Conservation (phyloP, 2,113 vertebrate species). For the Chionodraco myersi region DNA sequence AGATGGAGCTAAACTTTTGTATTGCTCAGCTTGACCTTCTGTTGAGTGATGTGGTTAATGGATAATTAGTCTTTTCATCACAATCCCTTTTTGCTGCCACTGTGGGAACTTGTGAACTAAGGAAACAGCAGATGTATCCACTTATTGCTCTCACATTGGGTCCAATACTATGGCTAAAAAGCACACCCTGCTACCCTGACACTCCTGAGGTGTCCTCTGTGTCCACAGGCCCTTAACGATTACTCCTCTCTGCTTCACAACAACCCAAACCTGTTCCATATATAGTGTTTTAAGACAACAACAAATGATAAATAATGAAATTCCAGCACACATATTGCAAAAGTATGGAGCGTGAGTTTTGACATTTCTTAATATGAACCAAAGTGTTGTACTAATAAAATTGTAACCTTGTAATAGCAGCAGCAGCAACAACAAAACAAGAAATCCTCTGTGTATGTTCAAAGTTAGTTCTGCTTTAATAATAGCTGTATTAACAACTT, state of each 20-base stretch:
- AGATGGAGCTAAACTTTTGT: background rate
- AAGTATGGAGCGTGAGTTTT: background rate
- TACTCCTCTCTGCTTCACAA: slow-evolving; percentile 15
- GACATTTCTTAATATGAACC: background rate
- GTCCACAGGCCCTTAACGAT: background rate
- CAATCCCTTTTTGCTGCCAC: slow-evolving; percentile 7
- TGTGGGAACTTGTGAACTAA: slow-evolving; percentile 21
- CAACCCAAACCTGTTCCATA: slow-evolving; percentile 9
- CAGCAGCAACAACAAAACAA: too few relatives aligned
- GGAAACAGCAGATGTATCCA: background rate
- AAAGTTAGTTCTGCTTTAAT: too few relatives aligned
- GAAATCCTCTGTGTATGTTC: too few relatives aligned
- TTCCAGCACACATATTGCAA: background rate
- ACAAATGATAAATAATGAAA: background rate
- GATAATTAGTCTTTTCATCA: slow-evolving; percentile 14
- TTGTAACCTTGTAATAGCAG: background rate
- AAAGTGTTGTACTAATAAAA: background rate
- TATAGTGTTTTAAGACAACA: too few relatives aligned
- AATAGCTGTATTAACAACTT: background rate
- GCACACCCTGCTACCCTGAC: slow-evolving; percentile 9
- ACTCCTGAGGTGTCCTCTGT: slow-evolving; percentile 7
- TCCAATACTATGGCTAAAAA: slow-evolving; percentile 18
- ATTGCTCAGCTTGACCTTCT: slow-evolving; percentile 26
- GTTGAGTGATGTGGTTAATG: slow-evolving; percentile 7
- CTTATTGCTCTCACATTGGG: background rate